Conservation (phyloP, 2,888 invertebrate genomes). For the Hofmannophila pseudospretella region DNA sequence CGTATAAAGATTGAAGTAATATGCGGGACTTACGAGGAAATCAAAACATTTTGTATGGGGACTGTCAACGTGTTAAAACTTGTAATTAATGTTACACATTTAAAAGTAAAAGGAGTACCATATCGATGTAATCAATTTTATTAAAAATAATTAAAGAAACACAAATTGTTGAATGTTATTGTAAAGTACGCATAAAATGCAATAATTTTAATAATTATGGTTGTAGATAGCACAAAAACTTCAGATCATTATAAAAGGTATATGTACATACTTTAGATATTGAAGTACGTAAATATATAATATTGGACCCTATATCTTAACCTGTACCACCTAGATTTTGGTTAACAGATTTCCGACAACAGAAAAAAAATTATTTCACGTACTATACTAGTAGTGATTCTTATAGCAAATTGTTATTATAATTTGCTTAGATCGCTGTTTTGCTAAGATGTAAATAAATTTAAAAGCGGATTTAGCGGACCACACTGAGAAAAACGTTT, state of each 20-base stretch:
- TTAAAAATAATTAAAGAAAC: conserved; percentile 1
- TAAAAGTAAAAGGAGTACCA: conserved; percentile 2
- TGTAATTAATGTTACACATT: neutral
- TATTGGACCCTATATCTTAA: conserved; percentile 16
- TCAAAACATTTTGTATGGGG: no score
- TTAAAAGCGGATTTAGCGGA: conserved; percentile 47
- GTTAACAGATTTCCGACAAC: no score
- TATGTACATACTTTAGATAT: conserved; percentile 46
- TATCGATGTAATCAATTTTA: conserved; percentile 5
- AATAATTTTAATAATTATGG: conserved; percentile 41
- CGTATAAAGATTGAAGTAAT: no score
- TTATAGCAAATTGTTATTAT: neutral
- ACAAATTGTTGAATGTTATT: conserved; percentile 14
- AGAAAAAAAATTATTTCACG: conserved; percentile 9
- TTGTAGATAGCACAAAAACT: conserved; percentile 52
- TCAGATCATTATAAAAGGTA: conserved; percentile 31
- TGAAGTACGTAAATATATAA: conserved; percentile 10
- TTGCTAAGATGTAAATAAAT: conserved; percentile 40
- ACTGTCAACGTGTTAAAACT: no score
- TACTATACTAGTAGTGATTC: conserved; percentile 2
- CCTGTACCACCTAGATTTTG: conserved; percentile 31
- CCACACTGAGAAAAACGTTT: conserved; percentile 41
- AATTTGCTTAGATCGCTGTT: conserved; percentile 2
- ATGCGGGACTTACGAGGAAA: no score
- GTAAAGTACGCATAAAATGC: conserved; percentile 54